A percentile compares a stretch with the other conserved stretches of the same genome.
phyloP scores from a whole-genome alignment of 2,797 vertebrate species.

The Mus caroli region DNA sequence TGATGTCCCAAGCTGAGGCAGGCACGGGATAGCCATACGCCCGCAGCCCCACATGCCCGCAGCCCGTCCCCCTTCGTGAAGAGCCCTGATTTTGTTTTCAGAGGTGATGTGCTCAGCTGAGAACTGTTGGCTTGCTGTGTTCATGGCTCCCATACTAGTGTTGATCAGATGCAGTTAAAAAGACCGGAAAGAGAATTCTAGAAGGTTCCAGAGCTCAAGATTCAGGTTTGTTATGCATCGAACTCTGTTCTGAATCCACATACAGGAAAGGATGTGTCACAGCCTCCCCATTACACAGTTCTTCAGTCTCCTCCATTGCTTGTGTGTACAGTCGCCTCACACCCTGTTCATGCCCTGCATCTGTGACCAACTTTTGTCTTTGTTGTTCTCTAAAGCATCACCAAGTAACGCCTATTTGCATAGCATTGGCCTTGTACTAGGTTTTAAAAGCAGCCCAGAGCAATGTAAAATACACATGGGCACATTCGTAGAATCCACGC shows the following conservation, averaged over 20 bases:
- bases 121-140: not conserved
- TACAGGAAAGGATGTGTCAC: not conserved
- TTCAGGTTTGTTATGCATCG: not conserved
- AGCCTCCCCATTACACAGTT: not conserved
- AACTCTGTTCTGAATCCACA: not conserved
- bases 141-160: not conserved
- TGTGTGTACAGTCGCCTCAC: not conserved
- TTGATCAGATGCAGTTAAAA: not conserved
- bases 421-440: not conserved
- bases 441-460: not conserved
- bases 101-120: not conserved
- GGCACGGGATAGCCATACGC: not conserved
- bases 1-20: not conserved
- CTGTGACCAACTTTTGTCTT: not conserved
- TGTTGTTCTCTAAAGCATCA: not conserved
- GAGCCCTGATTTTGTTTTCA: not conserved
- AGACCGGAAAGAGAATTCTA: not conserved
- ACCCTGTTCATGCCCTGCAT: not conserved
- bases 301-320: not conserved
- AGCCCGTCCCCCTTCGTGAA: not conserved
- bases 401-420: not conserved
- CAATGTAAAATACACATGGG: not conserved
- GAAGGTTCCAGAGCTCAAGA: not conserved
- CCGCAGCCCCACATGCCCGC: not conserved
- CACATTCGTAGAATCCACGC: not conserved